A percentile compares a stretch with the other conserved stretches of the same genome.
phyloP scores from a whole-genome alignment of 37 sponge, comb jelly and placozoan species.

The Chondrosia reniformis region DNA sequence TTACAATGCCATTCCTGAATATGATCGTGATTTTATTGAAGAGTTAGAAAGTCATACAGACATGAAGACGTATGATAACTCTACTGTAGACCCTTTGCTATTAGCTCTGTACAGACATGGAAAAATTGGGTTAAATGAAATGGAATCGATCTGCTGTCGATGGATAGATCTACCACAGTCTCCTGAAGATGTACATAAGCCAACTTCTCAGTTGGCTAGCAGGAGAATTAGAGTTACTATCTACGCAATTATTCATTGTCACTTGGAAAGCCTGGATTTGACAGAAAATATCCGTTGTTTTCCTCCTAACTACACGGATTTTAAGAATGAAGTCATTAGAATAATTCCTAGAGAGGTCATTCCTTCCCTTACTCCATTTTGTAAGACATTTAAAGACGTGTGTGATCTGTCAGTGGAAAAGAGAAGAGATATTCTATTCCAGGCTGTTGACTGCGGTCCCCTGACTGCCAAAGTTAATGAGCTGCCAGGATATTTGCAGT shows the following conservation, averaged over 20 bases:
- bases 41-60: not conserved
- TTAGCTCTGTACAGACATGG: not conserved
- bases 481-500: not conserved
- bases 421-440: not conserved
- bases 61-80: not conserved
- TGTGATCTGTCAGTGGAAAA: not conserved
- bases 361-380: not conserved
- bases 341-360: not conserved
- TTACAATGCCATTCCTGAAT: not conserved
- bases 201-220: not conserved
- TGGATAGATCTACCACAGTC: not conserved
- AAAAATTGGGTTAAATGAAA: not conserved
- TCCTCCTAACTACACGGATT: not conserved
- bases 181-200: not conserved
- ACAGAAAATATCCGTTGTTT: constrained; percentile 4
- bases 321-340: not conserved
- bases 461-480: not conserved
- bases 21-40: not conserved
- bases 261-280: not conserved
- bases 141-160: not conserved
- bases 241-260: not conserved
- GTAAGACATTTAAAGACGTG: not conserved
- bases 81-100: not conserved
- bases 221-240: not conserved
- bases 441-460: not conserved